Evolutionary conservation across 2,113 vertebrate species (phyloP).

Genomic region (Bubo scandiacus): DNA sequence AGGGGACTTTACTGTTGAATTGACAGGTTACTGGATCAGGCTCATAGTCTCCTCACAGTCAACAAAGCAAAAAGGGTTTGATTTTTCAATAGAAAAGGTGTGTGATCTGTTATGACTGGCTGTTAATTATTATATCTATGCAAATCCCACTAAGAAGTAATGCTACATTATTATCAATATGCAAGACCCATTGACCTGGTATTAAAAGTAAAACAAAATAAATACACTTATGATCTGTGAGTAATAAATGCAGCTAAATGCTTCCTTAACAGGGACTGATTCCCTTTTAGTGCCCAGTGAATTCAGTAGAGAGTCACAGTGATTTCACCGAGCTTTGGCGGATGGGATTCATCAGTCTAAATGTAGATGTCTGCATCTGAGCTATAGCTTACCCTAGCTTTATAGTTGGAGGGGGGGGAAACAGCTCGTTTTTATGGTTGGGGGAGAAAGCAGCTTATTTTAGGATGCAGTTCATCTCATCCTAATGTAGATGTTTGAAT

Average conservation of each 20-base stretch:
- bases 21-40: not conserved
- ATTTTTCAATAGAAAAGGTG: not conserved
- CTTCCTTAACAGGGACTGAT: rapidly evolving
- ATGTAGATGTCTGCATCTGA: not conserved
- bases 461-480: not conserved
- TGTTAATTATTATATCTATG: not conserved
- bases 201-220: not conserved
- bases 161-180: not conserved
- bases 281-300: not conserved
- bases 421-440: not conserved
- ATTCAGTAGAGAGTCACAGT: not conserved
- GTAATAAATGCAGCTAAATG: not conserved
- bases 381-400: not conserved
- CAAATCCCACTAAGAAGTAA: not conserved
- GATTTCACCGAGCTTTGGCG: not conserved
- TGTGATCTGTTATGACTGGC: not conserved
- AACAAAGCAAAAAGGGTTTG: not conserved
- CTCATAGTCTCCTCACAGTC: not conserved
- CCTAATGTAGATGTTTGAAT: not conserved
- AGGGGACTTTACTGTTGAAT: not conserved
- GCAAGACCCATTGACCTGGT: not conserved
- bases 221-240: not conserved
- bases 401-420: not conserved
- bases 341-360: not conserved
- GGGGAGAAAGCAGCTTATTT: not conserved